Evolutionary conservation across 2,888 invertebrate genomes (phyloP).

Genomic region (Brachypalpus laphriformis): DNA sequence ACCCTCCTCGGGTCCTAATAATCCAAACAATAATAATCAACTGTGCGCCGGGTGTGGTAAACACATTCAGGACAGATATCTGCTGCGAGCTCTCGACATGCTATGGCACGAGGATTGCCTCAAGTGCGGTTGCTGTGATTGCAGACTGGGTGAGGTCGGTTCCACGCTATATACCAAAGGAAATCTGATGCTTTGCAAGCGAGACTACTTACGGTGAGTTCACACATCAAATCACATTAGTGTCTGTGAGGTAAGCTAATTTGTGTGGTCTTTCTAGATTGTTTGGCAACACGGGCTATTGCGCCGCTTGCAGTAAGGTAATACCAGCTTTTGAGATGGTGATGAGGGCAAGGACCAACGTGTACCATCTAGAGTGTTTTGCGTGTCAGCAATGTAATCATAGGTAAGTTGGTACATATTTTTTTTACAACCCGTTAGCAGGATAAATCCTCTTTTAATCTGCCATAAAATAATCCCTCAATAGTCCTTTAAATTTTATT

Average conservation of each 20-base stretch:
- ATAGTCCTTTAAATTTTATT: constrained; percentile 81
- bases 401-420: constrained; percentile 86
- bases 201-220: constrained; percentile 95
- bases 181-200: constrained; percentile 96
- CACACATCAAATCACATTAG: neutral
- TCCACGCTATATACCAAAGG: constrained; percentile 97
- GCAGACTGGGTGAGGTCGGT: constrained; percentile 97
- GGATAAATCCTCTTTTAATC: constrained; percentile 79
- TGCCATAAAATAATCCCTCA: constrained; percentile 76
- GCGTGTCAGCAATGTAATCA: constrained; percentile 99
- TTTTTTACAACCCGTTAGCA: constrained; percentile 57
- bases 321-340: constrained; percentile 99
- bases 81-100: constrained; percentile 95
- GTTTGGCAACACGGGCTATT: constrained; percentile 97
- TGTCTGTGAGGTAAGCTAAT: neutral
- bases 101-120: constrained; percentile 99
- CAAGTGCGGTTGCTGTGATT: constrained; percentile 98
- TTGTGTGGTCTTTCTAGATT: constrained; percentile 85
- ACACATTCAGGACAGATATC: constrained; percentile 94
- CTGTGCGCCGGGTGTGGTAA: constrained; percentile 97
- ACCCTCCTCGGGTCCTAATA: constrained; percentile 83
- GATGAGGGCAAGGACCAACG: constrained; percentile 98
- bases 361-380: constrained; percentile 98
- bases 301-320: constrained; percentile 98
- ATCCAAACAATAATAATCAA: constrained; percentile 84